Evolutionary conservation across 2,113 vertebrate species (phyloP), one percentile per base, ranked within the genome.

Genomic region (Promerops cafer): DNA sequence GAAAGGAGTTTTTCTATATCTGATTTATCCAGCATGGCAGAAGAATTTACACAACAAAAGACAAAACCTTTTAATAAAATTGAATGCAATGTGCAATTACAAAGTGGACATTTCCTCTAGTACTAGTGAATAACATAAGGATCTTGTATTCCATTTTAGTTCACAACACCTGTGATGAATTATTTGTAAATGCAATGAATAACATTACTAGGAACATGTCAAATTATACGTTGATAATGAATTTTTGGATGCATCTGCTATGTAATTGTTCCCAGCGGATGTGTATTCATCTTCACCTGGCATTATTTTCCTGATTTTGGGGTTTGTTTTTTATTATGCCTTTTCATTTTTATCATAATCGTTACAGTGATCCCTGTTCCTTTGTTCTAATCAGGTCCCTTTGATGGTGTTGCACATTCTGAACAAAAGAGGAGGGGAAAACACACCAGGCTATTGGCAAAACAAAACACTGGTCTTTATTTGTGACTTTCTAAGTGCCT

Each of bases 321-420:
- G 90, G 86, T 83, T 87, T 94, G 92, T 87, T 93, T 96, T 97
- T 97, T 96, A 96, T 93, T 96, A 96, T 79, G 82, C 90, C 96
- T 97, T 98, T 98, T 98, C 98, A 97, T 98, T 98, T 98, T 98
- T 96, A 98, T 96, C 95, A 94, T 98, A 98, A 98, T 98, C 98
- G 98, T 98, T 97, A 83, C 91, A 94, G 74, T 94, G 96, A 96
- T 97, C 85, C 78, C 88, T 90, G 78, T 93, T 93, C 79, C 79
- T 95, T 97, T 98, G 95, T 98, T 97, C 89, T 82, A 95, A 97
- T 75, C 97, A 96, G 97, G 86, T 95, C 85, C 96, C 79, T 93
- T 97, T 97, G 98, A 98, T 97, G 76, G 54, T 87, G 57, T 84
- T 94, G 91, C 76, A 83, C 66, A 94, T 91, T 96, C 80, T 96